A percentile compares a stretch with the other conserved stretches of the same genome.
phyloP scores from a whole-genome alignment of 2,113 vertebrate genomes.

The Eira barbara region DNA sequence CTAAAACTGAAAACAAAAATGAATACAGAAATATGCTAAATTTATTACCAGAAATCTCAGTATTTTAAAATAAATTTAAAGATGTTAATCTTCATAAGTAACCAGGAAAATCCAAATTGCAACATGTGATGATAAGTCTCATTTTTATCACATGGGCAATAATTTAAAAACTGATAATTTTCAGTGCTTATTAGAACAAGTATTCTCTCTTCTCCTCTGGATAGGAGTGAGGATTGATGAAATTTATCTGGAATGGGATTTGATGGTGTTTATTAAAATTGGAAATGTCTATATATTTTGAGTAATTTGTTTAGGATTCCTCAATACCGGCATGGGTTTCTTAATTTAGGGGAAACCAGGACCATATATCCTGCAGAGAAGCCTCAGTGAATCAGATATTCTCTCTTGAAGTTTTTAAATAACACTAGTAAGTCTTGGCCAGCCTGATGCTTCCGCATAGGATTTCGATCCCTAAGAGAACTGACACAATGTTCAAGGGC shows the following conservation, averaged over 20 bases:
- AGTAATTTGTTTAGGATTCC: not conserved
- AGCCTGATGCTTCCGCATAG: not conserved
- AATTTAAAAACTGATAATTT: not conserved
- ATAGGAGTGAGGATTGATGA: not conserved
- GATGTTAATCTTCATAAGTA: not conserved
- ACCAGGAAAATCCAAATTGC: not conserved
- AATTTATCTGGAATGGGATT: not conserved
- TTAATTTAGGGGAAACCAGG: not conserved
- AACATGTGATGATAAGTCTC: not conserved
- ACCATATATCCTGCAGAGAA: not conserved
- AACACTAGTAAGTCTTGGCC: not conserved
- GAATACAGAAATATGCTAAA: not conserved
- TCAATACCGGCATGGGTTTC: not conserved
- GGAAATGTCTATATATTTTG: not conserved
- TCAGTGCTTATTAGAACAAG: not conserved
- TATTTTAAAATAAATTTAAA: slow-evolving; percentile 1
- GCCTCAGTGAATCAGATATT: not conserved
- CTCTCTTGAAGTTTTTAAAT: not conserved
- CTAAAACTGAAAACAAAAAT: not conserved
- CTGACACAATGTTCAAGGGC: fast-evolving
- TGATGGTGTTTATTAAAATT: not conserved
- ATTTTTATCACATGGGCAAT: not conserved
- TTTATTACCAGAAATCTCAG: not conserved
- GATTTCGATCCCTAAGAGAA: not conserved
- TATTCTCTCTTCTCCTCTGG: not conserved